Base-by-base conservation (phyloP, 2,888 invertebrate species). In the Melieria picta region DNA sequence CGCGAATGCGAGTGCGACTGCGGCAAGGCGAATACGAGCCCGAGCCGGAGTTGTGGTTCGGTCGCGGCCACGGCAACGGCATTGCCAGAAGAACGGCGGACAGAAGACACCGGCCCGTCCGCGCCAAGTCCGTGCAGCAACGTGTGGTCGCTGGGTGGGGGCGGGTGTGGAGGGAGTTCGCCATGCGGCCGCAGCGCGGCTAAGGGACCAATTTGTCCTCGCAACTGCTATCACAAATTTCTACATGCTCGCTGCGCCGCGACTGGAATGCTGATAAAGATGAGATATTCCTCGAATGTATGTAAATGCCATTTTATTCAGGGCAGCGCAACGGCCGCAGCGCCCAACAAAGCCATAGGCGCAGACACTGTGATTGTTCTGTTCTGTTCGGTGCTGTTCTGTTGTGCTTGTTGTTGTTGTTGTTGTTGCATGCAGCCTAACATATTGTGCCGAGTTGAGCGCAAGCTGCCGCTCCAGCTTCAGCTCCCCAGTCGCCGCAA, bases 191-290 rank as follows among this genome's bases (percentile, higher is more conserved):
- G n/a, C 7, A 77, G 78, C 3, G 45, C 69, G 47, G 69, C 56
- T 69, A 62, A 68, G 69, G 80, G 76, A 81, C 81, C 81, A 81
- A 81, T 81, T 81, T 81, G 81, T 81, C 80, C 80, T 81, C 78
- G 76, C 78, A 71, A 62, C 76, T 78, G 76, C 79, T 80, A 79
- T 79, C 81, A 79, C 80, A 80, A 79, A 80, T 79, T 81, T 80
- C 77, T 78, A 80, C 80, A 80, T 77, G 80, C 78, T 80, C 79
- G 77, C 76, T 69, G 74, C 71, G 46, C 9, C 60, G 67, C 69
- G 69, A 52, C 60, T 71, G 74, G 75, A 75, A 75, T 75, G 73
- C 71, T 72, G 75, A 74, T 75, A 72, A 75, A 75, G 71, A 75
- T 72, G 71, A 75, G 74, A 61, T 61, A 61, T 45, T 45, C 11